Percentiles rank a stretch among this genome's conserved stretches.
Conservation (phyloP, 2,888 invertebrate genomes). For the Strigamia maritima region DNA sequence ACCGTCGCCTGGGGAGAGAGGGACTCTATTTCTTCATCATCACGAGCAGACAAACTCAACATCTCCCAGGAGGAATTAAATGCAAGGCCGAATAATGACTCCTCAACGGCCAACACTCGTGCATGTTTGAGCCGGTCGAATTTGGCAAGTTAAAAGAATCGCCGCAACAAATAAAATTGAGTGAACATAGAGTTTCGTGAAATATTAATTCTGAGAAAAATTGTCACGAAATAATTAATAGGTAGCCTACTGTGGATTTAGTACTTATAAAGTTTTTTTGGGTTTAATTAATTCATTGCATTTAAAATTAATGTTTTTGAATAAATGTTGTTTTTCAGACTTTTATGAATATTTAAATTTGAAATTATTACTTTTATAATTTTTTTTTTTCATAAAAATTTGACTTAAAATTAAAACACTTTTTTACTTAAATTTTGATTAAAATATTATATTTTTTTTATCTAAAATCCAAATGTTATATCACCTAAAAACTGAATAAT, state of each 20-base stretch:
- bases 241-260: background rate
- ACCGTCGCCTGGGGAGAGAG: slow-evolving; percentile 13
- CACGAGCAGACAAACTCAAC: background rate
- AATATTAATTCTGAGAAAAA: background rate
- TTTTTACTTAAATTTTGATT: too few species aligned
- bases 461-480: too few species aligned
- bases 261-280: background rate
- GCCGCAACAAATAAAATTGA: background rate
- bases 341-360: too few species aligned
- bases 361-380: too few species aligned
- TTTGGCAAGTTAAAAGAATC: background rate
- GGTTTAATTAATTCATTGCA: too few species aligned
- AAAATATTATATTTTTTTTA: too few species aligned
- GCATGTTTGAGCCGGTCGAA: background rate
- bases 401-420: too few species aligned
- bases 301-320: too few species aligned
- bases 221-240: background rate
- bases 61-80: slow-evolving; percentile 17
- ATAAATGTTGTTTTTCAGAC: too few species aligned
- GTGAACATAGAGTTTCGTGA: background rate
- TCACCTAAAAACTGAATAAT: too few species aligned
- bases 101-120: background rate
- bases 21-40: slow-evolving; percentile 17
- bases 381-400: too few species aligned
- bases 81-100: background rate